Base-by-base conservation (phyloP, 2,797 vertebrate genomes). In the Myoxocephalus aenaeus region DNA sequence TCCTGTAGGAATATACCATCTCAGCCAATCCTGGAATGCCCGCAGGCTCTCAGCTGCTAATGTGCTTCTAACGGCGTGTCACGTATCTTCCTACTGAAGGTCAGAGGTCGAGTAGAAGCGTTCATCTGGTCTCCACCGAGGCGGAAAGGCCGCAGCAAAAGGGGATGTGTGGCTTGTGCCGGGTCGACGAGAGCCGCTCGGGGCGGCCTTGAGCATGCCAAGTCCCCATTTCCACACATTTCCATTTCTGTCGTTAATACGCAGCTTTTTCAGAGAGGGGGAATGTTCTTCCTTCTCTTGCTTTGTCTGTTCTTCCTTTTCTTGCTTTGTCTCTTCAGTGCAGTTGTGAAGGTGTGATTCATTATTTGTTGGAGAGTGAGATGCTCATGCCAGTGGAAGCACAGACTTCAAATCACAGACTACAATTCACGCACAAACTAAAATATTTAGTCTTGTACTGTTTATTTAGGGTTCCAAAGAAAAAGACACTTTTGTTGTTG, bases 1-100 rank as follows among this genome's bases (percentile, higher is more conserved):
- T 90, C 87, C 83, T 87, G 56, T 75, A 86, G 89, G 90, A 92
- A 87, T 85, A 87, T 59, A 87, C 93, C 89, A 90, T 91, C 85
- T 87, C 91, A 85, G 91, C 91, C 86, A 67, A 82, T 78, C 61
- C 65, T 40, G 64, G 78, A 82, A 75, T 82, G 86, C 89, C 90
- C 12, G 27, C 73, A 70, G 91, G 91, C 90, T 57, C 86, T 87
- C 92, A 91, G 93, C 90, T 94, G 92, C 84, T 93, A 86, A 91
- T 89, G 75, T 38, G 72, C 82, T 86, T 80, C 90, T 81, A 80
- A 84, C 78, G 50, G 78, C 25, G 74, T 85, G 90, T 92, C 90
- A 81, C 83, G 67, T 89, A 88, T 75, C 86, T 75, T 66, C 80
- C 74, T 70, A 57, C 86, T 83, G 82, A 89, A 91, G 92, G 90